Evolutionary conservation across 1,140 invertebrate species (phyloP), one percentile per base, ranked within the genome.

Genomic region (Drosophila lacteicornis): DNA sequence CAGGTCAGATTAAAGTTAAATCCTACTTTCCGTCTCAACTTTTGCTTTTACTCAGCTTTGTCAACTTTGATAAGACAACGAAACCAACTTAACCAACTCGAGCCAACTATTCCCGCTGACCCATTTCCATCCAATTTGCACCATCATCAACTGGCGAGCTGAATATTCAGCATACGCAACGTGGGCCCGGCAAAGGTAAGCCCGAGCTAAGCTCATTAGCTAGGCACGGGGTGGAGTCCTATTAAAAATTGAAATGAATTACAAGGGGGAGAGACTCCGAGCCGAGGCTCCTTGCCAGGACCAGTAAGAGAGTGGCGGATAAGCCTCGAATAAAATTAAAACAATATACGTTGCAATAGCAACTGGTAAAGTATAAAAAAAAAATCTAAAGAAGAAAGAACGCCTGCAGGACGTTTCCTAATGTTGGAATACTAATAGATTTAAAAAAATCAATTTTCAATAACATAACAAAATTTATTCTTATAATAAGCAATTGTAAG

Each of bases 191-290:
- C 13, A 62, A 49, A 83, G 57, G 55, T 61, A 81, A 75, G 74
- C 68, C 70, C 17, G 46, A 69, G 58, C 73, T 88, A 88, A 87
- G 84, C 84, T 87, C 56, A 87, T 87, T 84, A 88, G 53, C 71
- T 66, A 75, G 65, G 58, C 70, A 50, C 62, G 36, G 47, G 65
- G 67, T 46, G 61, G 62, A 59, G 63, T 80, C 62, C 76, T 50
- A 81, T 87, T 87, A 82, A 86, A 79, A 76, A 73, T 79, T 70
- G 51, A 81, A 70, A 80, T 80, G 59, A 80, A 77, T 66, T 61
- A 56, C 46, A 40, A 27, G 33, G 17, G 19, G 30, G 25, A 67
- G 22, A 13, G 6, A 45, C 19, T 36, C 2, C 2, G 33, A 51
- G 36, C 27, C 27, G 30, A 25, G 17, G 36, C 40, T 42, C 12